phyloP scores from a whole-genome alignment of 2,888 invertebrate species.

The Trissoscelio sp. region DNA sequence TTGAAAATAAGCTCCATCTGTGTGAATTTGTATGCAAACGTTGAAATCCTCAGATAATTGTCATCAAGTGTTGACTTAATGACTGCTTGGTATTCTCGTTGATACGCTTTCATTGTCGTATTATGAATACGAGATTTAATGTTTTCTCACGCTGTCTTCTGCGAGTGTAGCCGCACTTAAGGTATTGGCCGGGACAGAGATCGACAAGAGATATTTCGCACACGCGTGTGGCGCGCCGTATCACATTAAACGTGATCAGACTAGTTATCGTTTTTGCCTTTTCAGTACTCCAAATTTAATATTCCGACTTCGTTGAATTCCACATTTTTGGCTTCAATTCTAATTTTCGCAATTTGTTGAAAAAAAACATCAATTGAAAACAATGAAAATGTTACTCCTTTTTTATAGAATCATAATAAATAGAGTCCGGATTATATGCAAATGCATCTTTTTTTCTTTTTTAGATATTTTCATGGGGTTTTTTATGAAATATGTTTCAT shows the following conservation, averaged over 20 bases:
- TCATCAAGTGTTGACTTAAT: constrained; percentile 35
- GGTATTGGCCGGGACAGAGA: constrained; percentile 50
- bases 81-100: constrained; percentile 49
- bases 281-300: constrained; percentile 20
- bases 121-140: constrained; percentile 62
- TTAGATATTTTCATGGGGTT: too few relatives aligned
- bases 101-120: constrained; percentile 58
- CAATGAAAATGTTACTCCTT: too few relatives aligned
- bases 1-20: not conserved
- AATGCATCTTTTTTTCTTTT: too few relatives aligned
- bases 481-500: too few relatives aligned
- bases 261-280: constrained; percentile 25
- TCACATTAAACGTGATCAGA: constrained; percentile 48
- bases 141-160: constrained; percentile 67
- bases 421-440: too few relatives aligned
- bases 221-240: constrained; percentile 40
- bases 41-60: constrained; percentile 24
- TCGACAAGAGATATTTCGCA: constrained; percentile 58
- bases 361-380: too few relatives aligned
- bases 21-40: constrained; percentile 8
- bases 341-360: too few relatives aligned
- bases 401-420: too few relatives aligned
- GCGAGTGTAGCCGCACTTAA: constrained; percentile 36
- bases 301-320: not conserved
- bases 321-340: not conserved